A percentile compares a stretch with the other conserved stretches of the same genome.
Evolutionary conservation across 1,140 invertebrate genomes (phyloP).

Genomic region (Lordiphosa clarofinis): DNA sequence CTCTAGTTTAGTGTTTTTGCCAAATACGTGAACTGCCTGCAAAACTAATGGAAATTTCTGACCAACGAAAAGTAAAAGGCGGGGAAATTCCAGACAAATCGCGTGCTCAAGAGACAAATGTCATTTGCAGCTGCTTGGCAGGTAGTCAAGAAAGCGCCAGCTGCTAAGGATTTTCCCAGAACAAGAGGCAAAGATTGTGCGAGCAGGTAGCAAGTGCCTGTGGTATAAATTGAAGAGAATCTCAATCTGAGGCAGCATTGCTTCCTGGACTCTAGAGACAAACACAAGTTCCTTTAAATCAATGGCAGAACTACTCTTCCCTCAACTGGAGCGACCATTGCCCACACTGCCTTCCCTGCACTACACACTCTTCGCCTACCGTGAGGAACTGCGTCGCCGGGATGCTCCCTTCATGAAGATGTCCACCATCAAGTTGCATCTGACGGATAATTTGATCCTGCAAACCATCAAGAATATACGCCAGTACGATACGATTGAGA

Average conservation of each 20-base stretch:
- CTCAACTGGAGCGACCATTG: conserved; percentile 54
- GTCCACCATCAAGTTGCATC: conserved; percentile 65
- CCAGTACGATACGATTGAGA: conserved; percentile 55
- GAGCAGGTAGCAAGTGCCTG: conserved; percentile 37
- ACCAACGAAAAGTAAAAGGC: background rate
- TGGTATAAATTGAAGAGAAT: conserved; percentile 37
- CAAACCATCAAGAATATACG: conserved; percentile 69
- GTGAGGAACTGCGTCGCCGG: conserved; percentile 57
- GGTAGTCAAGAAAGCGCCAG: conserved; percentile 50
- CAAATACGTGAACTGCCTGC: conserved; percentile 11
- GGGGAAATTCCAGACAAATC: conserved; percentile 40
- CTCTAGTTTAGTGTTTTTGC: conserved; percentile 8
- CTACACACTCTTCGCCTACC: conserved; percentile 61
- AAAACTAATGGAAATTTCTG: conserved; percentile 15
- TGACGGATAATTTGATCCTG: conserved; percentile 64
- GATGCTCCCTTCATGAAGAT: conserved; percentile 60
- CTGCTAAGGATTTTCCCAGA: conserved; percentile 49
- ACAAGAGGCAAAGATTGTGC: conserved; percentile 11
- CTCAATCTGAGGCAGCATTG: conserved; percentile 17
- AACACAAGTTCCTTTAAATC: conserved; percentile 19
- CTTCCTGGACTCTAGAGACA: conserved; percentile 16
- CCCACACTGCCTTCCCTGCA: conserved; percentile 56
- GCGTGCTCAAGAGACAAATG: conserved; percentile 31
- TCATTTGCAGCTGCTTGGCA: conserved; percentile 57
- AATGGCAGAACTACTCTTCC: conserved; percentile 60